Percentiles rank a stretch among this genome's conserved stretches.
Evolutionary conservation across 2,888 invertebrate genomes (phyloP).

Genomic region (Plebejus melissa): DNA sequence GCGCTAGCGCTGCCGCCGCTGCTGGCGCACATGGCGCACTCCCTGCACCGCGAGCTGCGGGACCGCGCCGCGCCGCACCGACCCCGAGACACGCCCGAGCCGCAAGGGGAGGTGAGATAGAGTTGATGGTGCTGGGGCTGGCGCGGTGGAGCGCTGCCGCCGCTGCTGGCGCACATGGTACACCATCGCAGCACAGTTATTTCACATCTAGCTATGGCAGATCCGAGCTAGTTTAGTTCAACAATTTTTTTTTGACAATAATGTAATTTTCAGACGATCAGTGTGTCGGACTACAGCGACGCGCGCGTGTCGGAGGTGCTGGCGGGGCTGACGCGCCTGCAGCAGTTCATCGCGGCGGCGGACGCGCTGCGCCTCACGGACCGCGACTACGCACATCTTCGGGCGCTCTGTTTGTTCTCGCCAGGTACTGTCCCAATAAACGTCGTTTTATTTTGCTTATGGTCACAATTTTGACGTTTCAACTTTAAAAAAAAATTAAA

Average conservation of each 20-base stretch:
- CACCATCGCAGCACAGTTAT: slow-evolving; percentile 46
- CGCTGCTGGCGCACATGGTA: slow-evolving; percentile 90
- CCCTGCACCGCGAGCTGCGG: slow-evolving; percentile 83
- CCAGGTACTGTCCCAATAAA: slow-evolving; percentile 73
- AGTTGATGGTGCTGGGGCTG: slow-evolving; percentile 76
- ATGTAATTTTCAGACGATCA: slow-evolving; percentile 46
- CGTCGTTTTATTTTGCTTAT: no score
- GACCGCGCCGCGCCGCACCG: slow-evolving; percentile 49
- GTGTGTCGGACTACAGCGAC: slow-evolving; percentile 86
- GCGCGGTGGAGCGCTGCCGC: slow-evolving; percentile 90
- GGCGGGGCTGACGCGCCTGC: slow-evolving; percentile 88
- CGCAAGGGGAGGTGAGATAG: slow-evolving; percentile 3
- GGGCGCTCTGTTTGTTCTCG: slow-evolving; percentile 90
- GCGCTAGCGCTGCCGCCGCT: slow-evolving; percentile 88
- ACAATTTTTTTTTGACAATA: not conserved
- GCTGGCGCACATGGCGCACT: slow-evolving; percentile 88
- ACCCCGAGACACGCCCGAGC: slow-evolving; percentile 18
- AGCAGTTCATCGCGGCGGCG: slow-evolving; percentile 88
- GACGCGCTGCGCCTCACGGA: slow-evolving; percentile 87
- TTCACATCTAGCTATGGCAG: no score
- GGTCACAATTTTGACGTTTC: no score
- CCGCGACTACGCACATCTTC: slow-evolving; percentile 92
- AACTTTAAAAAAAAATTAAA: no score
- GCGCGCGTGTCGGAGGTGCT: slow-evolving; percentile 87
- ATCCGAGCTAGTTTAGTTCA: no score